Base-by-base conservation (phyloP, 2,797 vertebrate species). In the Discoglossus pictus region DNA sequence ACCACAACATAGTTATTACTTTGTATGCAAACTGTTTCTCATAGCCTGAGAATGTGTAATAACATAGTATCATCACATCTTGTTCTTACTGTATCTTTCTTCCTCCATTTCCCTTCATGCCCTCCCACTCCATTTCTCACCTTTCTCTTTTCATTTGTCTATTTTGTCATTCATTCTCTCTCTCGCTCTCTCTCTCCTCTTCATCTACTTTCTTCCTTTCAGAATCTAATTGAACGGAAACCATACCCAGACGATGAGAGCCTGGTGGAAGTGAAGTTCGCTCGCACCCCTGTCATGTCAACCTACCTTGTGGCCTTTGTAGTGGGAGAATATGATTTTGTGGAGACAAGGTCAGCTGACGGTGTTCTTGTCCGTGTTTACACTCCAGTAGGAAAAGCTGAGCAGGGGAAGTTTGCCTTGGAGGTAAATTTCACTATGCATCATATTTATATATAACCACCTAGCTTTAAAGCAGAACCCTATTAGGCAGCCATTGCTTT, bases 271-370 rank as follows among this genome's bases (percentile, higher is more conserved):
- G 92, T 99, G 77, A 96, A 93, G 82, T 99, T 98, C 23, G 94
- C 92, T 66, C 91, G 93, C 55, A 96, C 94, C 0, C 96, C 97
- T 47, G 82, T 95, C 69, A 99, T 98, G 96, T 98, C 97, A 60
- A 99, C 97, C 0, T 99, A 99, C 78, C 90, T 99, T 5, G 95
- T 99, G 73, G 97, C 96, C 2, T 98, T 99, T 61, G 96, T 99
- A 82, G 97, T 99, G 42, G 97, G 96, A 56, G 97, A 99, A 79
- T 99, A 97, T 7, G 95, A 99, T 87, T 96, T 90, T 46, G 96
- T 99, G 76, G 97, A 99, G 87, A 92, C 91, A 76, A 90, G 92
- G 53, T 98, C 96, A 4, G 89, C 92, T 1, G 97, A 99, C 8
- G 96, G 96, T 0, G 70, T 99, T 24, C 86, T 86, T 15, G 95